Evolutionary conservation across 2,888 invertebrate genomes (phyloP).

Genomic region (Oithona nana): DNA sequence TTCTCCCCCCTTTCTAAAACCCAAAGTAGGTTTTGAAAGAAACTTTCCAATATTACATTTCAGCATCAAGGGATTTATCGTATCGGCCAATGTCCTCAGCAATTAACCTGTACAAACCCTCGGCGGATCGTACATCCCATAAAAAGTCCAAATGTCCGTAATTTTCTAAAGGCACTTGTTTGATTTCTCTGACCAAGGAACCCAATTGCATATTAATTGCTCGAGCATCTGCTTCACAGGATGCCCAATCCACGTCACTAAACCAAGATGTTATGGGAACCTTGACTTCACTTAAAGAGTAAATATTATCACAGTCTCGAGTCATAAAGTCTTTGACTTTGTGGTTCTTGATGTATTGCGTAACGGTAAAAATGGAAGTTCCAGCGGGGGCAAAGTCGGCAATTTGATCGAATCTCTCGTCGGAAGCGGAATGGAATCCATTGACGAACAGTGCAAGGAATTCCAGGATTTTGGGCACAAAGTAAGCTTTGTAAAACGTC

Average conservation of each 20-base stretch:
- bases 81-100: too few relatives aligned
- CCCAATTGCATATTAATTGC: neutral
- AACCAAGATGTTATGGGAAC: neutral
- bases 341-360: constrained; percentile 28
- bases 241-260: neutral
- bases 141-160: constrained; percentile 19
- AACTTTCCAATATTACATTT: too few relatives aligned
- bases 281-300: neutral
- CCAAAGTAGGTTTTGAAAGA: too few relatives aligned
- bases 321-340: constrained; percentile 18
- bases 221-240: neutral
- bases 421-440: constrained; percentile 26
- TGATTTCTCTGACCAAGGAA: neutral
- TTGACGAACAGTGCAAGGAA: too few relatives aligned
- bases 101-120: too few relatives aligned
- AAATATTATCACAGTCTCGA: neutral
- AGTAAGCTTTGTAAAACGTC: too few relatives aligned
- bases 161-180: constrained; percentile 17
- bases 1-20: too few relatives aligned
- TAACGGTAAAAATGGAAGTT: constrained; percentile 28
- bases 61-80: too few relatives aligned
- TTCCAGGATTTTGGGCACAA: too few relatives aligned
- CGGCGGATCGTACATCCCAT: constrained; percentile 6
- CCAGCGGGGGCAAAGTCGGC: constrained; percentile 28
- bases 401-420: constrained; percentile 29